phyloP scores from a whole-genome alignment of 2,113 vertebrate species.

The Eolophus roseicapilla region DNA sequence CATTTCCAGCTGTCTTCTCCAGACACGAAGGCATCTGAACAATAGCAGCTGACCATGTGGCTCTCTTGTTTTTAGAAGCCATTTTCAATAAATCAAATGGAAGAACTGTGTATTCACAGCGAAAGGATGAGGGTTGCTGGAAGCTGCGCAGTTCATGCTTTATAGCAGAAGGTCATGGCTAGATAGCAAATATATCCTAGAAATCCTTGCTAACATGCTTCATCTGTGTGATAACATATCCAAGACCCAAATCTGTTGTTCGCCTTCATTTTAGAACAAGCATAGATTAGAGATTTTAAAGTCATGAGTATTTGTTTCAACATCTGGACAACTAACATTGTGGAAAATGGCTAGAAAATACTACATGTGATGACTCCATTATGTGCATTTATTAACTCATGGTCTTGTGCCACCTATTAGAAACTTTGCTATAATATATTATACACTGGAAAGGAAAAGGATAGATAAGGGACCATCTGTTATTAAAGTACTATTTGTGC shows the following conservation, averaged over 20 bases:
- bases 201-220: constrained; percentile 11
- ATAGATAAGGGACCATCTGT: not conserved
- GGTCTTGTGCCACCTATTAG: not conserved
- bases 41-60: constrained; percentile 46
- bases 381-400: not conserved
- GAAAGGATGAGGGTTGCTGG: not conserved
- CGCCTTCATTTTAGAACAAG: not conserved
- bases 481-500: not conserved
- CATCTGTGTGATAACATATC: not conserved
- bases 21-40: constrained; percentile 52
- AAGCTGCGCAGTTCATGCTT: not conserved
- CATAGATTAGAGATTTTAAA: not conserved
- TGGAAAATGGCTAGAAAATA: not conserved
- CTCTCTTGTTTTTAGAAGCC: not conserved
- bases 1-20: constrained; percentile 63
- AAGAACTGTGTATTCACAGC: not conserved
- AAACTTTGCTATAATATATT: not conserved
- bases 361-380: not conserved
- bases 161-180: not conserved
- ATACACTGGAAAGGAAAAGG: not conserved
- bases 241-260: not conserved
- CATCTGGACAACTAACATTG: not conserved
- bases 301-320: not conserved
- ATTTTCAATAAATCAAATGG: constrained; percentile 43
- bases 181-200: not conserved